Conservation (phyloP, 2,113 vertebrate genomes). For the Alethe diademata region DNA sequence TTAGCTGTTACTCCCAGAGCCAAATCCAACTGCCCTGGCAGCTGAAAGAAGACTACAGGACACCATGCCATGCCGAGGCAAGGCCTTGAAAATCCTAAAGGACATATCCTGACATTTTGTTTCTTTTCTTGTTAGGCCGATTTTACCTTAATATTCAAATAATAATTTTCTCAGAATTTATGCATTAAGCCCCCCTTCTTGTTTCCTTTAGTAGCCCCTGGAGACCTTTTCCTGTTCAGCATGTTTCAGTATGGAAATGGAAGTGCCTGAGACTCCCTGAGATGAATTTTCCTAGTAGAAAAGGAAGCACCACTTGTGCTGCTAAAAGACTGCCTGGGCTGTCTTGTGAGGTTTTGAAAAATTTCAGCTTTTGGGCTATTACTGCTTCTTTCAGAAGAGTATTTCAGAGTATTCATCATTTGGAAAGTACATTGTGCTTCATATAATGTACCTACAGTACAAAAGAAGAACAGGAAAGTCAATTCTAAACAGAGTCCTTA, state of each 20-base stretch:
- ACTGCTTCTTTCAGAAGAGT: background rate
- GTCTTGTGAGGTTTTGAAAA: background rate
- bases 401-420: background rate
- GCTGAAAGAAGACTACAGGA: background rate
- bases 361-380: background rate
- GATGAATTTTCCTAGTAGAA: background rate
- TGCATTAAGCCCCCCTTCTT: rapidly evolving
- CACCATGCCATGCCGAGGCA: rapidly evolving
- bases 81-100: background rate
- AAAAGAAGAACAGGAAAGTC: background rate
- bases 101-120: background rate
- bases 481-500: background rate
- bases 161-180: background rate
- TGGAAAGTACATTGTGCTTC: background rate
- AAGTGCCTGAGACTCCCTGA: background rate
- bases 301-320: background rate
- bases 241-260: background rate
- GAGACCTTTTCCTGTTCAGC: background rate
- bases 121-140: background rate
- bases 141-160: background rate
- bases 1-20: background rate
- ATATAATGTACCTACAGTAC: background rate
- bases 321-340: background rate
- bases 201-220: background rate
- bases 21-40: background rate